A percentile compares a stretch with the other conserved stretches of the same genome.
Evolutionary conservation across 2,113 vertebrate species (phyloP).

Genomic region (Pseudorasbora parva): DNA sequence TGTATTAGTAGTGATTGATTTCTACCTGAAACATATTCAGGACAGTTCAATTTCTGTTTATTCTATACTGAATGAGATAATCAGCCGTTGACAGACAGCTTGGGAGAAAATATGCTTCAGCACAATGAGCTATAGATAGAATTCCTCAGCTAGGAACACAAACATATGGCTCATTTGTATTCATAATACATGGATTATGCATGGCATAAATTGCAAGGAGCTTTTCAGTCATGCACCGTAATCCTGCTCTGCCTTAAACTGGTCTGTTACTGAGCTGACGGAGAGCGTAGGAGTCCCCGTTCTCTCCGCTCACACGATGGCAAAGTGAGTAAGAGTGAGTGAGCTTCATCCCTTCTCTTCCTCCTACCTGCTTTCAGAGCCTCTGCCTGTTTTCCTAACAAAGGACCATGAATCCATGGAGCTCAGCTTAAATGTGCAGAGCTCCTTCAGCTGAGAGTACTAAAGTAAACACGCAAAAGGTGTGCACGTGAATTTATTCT

Average conservation of each 20-base stretch:
- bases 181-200: constrained; percentile 54
- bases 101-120: constrained; percentile 15
- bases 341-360: constrained; percentile 29
- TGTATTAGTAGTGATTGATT: not conserved
- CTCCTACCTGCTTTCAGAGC: constrained; percentile 40
- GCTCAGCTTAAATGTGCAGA: constrained; percentile 17
- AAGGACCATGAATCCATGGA: not conserved
- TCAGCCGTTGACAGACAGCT: constrained; percentile 33
- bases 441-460: constrained; percentile 12
- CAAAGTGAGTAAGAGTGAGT: constrained; percentile 11
- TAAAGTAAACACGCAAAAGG: constrained; percentile 16
- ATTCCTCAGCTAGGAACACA: constrained; percentile 31
- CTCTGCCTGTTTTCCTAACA: constrained; percentile 1
- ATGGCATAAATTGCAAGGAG: constrained; percentile 37
- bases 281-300: constrained; percentile 48
- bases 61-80: constrained; percentile 29
- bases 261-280: constrained; percentile 11
- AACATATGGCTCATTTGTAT: constrained; percentile 36
- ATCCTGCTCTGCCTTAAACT: constrained; percentile 43
- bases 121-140: constrained; percentile 24
- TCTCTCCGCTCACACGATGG: constrained; percentile 13
- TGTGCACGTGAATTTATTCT: constrained; percentile 27
- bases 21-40: not conserved
- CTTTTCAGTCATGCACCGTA: constrained; percentile 35
- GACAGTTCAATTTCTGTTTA: constrained; percentile 2